Evolutionary conservation across 1,140 invertebrate genomes (phyloP), one percentile per base, ranked within the genome.

Genomic region (Apis dorsata): DNA sequence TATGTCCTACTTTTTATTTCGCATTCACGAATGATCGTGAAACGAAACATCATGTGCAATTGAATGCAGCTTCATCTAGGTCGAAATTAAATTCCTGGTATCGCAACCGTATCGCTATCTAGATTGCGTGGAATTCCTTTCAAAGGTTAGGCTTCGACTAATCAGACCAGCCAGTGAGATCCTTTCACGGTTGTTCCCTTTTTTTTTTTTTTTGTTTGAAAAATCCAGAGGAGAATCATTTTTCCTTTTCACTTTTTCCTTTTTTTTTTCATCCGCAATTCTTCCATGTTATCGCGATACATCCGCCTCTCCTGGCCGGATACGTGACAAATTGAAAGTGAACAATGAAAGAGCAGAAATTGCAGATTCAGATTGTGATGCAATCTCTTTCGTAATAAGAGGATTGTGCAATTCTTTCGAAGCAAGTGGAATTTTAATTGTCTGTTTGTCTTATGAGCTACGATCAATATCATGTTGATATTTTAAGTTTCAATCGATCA

Each of bases 11-110:
- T 7, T 49, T n/a, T 73, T 34, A 19, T 49, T 44, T 44, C 44
- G n/a, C 34, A 10, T 60, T 24, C 34, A 17, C 34, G 15, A 12
- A 34, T 28, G n/a, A 28, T 71, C n/a, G 24, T 24, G 11, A 34
- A 73, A 73, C 53, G 72, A 59, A 34, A 57, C 55, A 28, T 34
- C 28, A 57, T 60, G 57, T 12, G 34, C 72, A 49, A 15, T 74
- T 28, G 57, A 70, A 79, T n/a, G 77, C 66, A 21, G 21, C 53
- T 28, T 44, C 49, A 65, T 65, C 62, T 4, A 49, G 62, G 53
- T 63, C 68, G 49, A 60, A 79, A 72, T 79, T 79, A 71, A 79
- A 79, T 79, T 79, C 78, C 49, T 71, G 11, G 28, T 71, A 79
- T 65, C 79, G 19, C 70, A 63, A 53, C 17, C 17, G 69, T 65